Evolutionary conservation across 2,113 vertebrate species (phyloP).

Genomic region (Symphodus melops): DNA sequence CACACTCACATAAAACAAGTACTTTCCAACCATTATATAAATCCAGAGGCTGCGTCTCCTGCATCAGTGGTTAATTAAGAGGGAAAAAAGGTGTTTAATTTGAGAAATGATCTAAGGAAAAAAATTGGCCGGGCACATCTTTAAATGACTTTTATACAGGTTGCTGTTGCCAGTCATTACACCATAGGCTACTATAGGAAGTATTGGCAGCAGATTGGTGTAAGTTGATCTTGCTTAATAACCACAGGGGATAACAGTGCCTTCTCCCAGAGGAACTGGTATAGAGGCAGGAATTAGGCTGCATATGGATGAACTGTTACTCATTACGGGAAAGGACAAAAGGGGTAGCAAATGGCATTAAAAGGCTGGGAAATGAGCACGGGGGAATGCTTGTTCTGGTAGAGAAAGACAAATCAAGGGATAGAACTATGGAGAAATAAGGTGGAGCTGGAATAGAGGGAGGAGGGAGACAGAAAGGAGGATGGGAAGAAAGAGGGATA

Average conservation of each 20-base stretch:
- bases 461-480: conserved; percentile 36
- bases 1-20: neutral
- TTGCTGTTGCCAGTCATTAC: conserved; percentile 5
- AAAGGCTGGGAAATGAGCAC: conserved; percentile 30
- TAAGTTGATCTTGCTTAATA: conserved; percentile 24
- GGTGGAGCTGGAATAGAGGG: conserved; percentile 12
- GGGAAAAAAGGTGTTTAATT: neutral
- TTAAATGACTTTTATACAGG: conserved; percentile 3
- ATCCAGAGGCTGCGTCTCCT: neutral
- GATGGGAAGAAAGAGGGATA: conserved; percentile 57
- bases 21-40: neutral
- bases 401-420: conserved; percentile 14
- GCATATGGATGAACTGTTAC: conserved; percentile 35
- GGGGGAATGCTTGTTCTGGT: neutral
- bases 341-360: conserved; percentile 1
- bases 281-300: conserved; percentile 32
- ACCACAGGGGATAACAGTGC: conserved; percentile 28
- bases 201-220: conserved; percentile 16
- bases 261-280: conserved; percentile 25
- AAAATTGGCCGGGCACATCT: neutral
- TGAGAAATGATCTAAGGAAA: neutral
- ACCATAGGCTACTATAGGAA: neutral
- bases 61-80: neutral
- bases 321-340: conserved; percentile 19
- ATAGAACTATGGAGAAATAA: conserved; percentile 34